Evolutionary conservation across 2,797 vertebrate species (phyloP), one percentile per base, ranked within the genome.

Genomic region (Pempheris klunzingeri): DNA sequence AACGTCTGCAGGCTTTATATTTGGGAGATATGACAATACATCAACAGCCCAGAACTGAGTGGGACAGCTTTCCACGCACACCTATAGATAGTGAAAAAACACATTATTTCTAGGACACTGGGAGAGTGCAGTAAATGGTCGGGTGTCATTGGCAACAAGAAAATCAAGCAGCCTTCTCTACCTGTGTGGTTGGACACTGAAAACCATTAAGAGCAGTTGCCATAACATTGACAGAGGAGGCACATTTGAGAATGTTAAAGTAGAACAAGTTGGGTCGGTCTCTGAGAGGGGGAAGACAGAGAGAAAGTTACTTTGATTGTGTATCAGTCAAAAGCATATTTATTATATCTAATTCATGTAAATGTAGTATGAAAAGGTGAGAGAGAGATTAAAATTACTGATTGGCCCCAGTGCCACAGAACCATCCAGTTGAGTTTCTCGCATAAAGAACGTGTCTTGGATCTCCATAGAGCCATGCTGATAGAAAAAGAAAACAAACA

Each of bases 391-490:
- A 3, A n/a, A 58, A 30, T 86, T 87, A 97, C 96, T 87, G 71
- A 77, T 98, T 97, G 1, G 32, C 55, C 32, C 92, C 94, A 1
- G 90, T 28, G 26, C 97, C 97, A 39, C 97, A 98, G 87, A 96
- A 98, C 89, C 89, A 95, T 41, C 97, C 97, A 0, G 96, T 96
- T 26, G 97, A 97, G 90, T 98, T 97, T 55, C 93, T 93, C 20
- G 97, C 93, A 75, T 96, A 97, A 7, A 98, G 94, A 52, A 97
- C 96, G 60, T 97, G 95, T 5, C 94, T 90, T 0, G 97, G 97
- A 76, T 96, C 96, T 72, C 97, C 97, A 8, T 97, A 97, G 11
- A 96, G 69, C 97, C 97, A 97, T 28, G 97, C 97, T 97, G 82
- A 26, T 2, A 32, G 32, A 30, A 44, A 34, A 81, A 59, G 50